These are phyloP conservation scores for Eurypyga helias DNA, from an alignment of 2,113 vertebrate species.

Conservation along the genomic window DNA sequence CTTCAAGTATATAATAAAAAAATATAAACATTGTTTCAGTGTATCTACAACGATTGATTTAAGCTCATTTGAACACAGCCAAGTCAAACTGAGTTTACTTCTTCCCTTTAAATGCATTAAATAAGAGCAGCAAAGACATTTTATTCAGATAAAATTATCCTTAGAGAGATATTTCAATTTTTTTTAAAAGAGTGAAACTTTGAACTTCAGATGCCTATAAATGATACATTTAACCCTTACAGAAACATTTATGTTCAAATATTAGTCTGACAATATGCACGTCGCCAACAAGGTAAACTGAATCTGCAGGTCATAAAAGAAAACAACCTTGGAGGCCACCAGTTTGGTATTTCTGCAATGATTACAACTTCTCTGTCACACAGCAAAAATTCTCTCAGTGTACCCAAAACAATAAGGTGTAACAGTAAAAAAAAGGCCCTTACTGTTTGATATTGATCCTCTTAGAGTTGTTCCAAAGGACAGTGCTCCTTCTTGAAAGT, in stretches of 20 bases:
- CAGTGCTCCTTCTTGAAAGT: background rate
- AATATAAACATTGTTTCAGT: background rate
- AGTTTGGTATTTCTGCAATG: background rate
- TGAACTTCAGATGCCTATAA: background rate
- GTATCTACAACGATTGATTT: background rate
- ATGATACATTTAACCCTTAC: background rate
- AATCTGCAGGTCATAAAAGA: background rate
- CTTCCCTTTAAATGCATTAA: background rate
- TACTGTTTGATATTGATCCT: background rate
- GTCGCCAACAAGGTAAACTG: background rate
- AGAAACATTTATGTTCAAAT: background rate
- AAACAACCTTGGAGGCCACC: background rate
- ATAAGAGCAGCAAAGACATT: background rate
- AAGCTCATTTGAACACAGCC: background rate
- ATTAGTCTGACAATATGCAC: background rate
- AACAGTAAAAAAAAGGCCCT: background rate
- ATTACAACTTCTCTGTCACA: background rate
- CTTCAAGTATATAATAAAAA: background rate
- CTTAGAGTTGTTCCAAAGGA: background rate
- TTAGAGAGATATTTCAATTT: background rate
- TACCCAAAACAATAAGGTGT: background rate
- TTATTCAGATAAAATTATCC: background rate
- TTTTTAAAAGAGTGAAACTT: background rate
- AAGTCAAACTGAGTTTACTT: background rate
- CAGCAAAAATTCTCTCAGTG: background rate